A percentile compares a stretch with the other conserved stretches of the same genome.
Conservation (phyloP, 2,797 vertebrate species). For the Triplophysa bombifrons region DNA sequence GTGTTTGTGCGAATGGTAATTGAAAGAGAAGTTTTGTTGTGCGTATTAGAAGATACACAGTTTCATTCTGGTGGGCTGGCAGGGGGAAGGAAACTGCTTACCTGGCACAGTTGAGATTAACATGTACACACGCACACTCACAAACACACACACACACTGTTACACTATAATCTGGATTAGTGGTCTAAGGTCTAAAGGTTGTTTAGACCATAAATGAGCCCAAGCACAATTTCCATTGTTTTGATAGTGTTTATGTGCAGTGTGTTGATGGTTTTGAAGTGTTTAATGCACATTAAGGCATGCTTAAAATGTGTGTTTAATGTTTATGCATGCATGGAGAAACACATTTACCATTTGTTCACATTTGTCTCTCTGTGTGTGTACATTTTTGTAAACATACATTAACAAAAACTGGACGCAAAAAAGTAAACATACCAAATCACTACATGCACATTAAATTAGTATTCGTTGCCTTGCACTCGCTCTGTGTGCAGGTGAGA, state of each 20-base stretch:
- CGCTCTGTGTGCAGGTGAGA: neutral
- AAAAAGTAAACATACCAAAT: neutral
- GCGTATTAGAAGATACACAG: constrained; percentile 5
- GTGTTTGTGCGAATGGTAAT: neutral
- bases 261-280: neutral
- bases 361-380: neutral
- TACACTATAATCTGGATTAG: constrained; percentile 41
- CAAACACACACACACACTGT: neutral
- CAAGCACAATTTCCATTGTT: constrained; percentile 11
- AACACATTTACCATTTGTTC: neutral
- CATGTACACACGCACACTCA: constrained; percentile 2
- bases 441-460: neutral
- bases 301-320: neutral
- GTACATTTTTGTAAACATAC: neutral
- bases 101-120: constrained; percentile 36
- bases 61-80: constrained; percentile 12
- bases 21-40: neutral
- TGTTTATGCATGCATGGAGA: neutral
- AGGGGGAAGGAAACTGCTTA: constrained; percentile 37
- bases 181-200: constrained; percentile 30
- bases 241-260: neutral
- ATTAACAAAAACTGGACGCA: neutral
- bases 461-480: neutral
- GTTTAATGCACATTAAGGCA: neutral
- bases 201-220: neutral